These are phyloP conservation scores for Cephalopterus ornatus DNA, from an alignment of 2,113 vertebrate genomes.

Conservation along the genomic window DNA sequence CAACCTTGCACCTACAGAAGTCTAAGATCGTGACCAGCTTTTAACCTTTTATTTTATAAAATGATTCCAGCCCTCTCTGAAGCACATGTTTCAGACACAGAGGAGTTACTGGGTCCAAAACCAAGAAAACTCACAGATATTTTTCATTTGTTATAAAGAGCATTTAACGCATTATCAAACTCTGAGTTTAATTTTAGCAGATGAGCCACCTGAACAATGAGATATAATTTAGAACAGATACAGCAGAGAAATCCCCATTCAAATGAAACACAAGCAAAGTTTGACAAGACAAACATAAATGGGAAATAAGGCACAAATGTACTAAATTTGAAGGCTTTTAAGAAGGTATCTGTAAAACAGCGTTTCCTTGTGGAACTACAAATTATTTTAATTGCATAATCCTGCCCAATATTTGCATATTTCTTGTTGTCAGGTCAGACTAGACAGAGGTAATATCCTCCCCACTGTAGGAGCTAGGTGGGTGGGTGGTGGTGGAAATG, in stretches of 20 bases:
- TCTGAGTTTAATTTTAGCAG: not conserved
- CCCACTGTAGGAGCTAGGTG: not conserved
- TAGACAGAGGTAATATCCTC: not conserved
- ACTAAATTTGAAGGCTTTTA: not conserved
- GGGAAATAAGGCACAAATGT: not conserved
- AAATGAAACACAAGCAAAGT: not conserved
- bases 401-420: not conserved
- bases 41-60: not conserved
- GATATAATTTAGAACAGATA: not conserved
- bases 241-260: not conserved
- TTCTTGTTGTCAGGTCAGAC: not conserved
- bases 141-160: not conserved
- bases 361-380: not conserved
- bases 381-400: not conserved
- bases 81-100: not conserved
- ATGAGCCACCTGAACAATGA: not conserved
- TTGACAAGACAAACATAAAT: not conserved
- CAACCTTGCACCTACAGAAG: not conserved
- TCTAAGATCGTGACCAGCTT: not conserved
- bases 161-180: not conserved
- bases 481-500: not conserved
- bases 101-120: not conserved
- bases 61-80: not conserved
- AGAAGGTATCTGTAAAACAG: not conserved
- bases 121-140: not conserved